Evolutionary conservation across 2,113 vertebrate genomes (phyloP).

Genomic region (Glaucomys volans): DNA sequence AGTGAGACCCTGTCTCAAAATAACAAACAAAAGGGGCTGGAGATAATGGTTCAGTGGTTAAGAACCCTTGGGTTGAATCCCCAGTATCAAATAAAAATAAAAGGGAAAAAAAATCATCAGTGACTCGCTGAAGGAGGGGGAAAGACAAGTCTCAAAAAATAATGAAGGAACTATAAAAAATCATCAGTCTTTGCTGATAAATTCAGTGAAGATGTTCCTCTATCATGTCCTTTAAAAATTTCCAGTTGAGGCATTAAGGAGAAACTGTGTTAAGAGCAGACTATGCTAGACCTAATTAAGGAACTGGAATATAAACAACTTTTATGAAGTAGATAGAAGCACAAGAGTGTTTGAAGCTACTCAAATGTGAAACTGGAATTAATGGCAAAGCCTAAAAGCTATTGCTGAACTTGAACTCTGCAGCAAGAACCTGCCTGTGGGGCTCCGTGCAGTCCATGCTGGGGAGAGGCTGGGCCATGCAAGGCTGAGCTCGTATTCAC

Average conservation of each 20-base stretch:
- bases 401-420: not conserved
- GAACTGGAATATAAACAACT: conserved; percentile 12
- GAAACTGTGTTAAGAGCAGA: not conserved
- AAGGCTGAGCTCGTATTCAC: not conserved
- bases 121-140: not conserved
- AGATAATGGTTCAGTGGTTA: too few relatives aligned
- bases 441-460: fast-evolving
- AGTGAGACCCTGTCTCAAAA: too few relatives aligned
- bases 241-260: not conserved
- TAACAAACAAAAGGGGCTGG: too few relatives aligned
- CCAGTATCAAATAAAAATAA: too few relatives aligned
- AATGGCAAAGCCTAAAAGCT: not conserved
- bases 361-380: not conserved
- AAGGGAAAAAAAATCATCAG: not conserved
- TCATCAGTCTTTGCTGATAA: not conserved
- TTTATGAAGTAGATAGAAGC: not conserved
- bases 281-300: not conserved
- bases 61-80: too few relatives aligned
- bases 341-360: not conserved
- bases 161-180: not conserved
- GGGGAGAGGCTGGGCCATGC: not conserved
- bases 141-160: not conserved
- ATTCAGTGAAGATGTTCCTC: not conserved
- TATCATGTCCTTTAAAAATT: conserved; percentile 11
- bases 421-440: not conserved